Base-by-base conservation (phyloP, 2,888 invertebrate species). In the Zhuqinia jingwanae region DNA sequence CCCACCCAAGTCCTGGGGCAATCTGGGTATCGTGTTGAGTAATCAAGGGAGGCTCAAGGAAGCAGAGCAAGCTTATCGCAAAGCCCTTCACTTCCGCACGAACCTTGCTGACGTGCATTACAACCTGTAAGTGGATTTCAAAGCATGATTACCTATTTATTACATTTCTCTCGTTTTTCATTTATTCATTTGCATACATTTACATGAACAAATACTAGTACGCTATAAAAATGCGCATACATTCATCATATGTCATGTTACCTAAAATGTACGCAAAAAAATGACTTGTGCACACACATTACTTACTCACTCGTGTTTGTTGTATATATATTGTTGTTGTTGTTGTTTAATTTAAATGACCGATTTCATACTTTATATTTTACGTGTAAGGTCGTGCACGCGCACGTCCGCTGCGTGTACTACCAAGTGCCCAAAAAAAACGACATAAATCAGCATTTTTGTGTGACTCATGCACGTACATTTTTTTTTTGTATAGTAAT, bases 61-160 rank as follows among this genome's bases (percentile, higher is more conserved):
- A 93, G 99, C 99, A 78, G 98, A 98, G 93, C 95, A 95, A 92
- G 98, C 98, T 79, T 98, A 98, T 93, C 95, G 96, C 92, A 95
- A 95, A 93, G 99, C 99, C 87, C 95, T 99, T 90, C 95, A 95
- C 91, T 95, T 96, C 94, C 95, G 98, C 92, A 96, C 97, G 91
- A 99, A 98, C 93, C 99, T 99, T 98, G 99, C 99, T 87, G 99
- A 99, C 93, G 98, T 98, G 88, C 98, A 99, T 94, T 99, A 99
- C 93, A 99, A 99, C 94, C 94, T 98, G 98, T 98, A 94, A 97
- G 98, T 97, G 93, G 89, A 53, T 36, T 36, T 3, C 36, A 36
- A 36, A 36, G 8, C 36, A 36, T 36, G 56, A 2, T 50, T 53
- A 5, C 6, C 27, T 27, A 47, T 0, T 47, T 27, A 10, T 63